Evolutionary conservation across 1,140 invertebrate genomes (phyloP).

Genomic region (Ceratina japonica): DNA sequence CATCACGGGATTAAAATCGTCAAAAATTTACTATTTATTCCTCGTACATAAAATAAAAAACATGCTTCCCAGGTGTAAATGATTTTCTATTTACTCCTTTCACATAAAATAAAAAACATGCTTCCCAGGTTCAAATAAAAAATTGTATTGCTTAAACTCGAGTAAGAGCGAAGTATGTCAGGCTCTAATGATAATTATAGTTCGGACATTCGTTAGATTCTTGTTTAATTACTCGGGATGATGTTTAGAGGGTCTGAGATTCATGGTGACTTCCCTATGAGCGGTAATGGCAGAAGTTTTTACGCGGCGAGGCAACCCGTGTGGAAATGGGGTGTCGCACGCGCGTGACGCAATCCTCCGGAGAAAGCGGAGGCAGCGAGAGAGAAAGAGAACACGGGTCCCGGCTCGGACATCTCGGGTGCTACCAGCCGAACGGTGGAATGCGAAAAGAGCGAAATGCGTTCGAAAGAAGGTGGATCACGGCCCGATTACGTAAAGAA

Average conservation of each 20-base stretch:
- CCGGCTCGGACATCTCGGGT: conserved; percentile 14
- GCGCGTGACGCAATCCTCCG: conserved; percentile 57
- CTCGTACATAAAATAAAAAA: no score
- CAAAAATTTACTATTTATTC: no score
- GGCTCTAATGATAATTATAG: no score
- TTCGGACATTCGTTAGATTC: no score
- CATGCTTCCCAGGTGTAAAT: no score
- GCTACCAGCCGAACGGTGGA: conserved; percentile 3
- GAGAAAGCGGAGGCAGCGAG: conserved; percentile 53
- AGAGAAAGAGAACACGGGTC: conserved; percentile 8
- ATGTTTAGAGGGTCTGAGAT: no score
- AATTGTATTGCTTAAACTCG: no score
- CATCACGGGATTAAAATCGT: background rate
- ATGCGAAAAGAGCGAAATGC: conserved; percentile 31
- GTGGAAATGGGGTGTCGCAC: conserved; percentile 52
- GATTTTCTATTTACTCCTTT: no score
- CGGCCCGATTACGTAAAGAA: conserved; percentile 42
- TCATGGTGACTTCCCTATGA: background rate
- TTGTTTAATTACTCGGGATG: no score
- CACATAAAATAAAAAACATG: no score
- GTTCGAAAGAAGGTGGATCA: conserved; percentile 41
- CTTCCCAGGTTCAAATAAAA: no score
- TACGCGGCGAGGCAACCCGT: conserved; percentile 19
- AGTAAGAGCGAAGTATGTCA: no score
- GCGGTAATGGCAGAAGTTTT: background rate